phyloP scores from a whole-genome alignment of 2,888 invertebrate species.

The Meiosimyza platycephala region DNA sequence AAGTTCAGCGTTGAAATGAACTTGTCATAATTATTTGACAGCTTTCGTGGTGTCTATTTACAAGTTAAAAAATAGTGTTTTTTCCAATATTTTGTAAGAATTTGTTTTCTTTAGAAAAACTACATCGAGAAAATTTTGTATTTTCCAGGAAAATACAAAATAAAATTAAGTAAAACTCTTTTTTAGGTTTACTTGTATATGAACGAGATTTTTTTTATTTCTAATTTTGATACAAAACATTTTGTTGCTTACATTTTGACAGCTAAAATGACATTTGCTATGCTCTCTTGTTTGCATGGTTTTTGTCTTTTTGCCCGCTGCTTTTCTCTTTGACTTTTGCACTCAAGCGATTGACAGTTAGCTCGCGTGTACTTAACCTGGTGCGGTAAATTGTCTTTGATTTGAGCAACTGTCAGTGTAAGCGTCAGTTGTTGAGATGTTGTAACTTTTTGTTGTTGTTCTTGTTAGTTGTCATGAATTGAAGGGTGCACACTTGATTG shows the following conservation, averaged over 20 bases:
- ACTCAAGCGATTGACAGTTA: conserved; percentile 22
- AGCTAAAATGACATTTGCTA: conserved; percentile 40
- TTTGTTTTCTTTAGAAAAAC: conserved; percentile 30
- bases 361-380: conserved; percentile 13
- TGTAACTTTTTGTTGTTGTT: background rate
- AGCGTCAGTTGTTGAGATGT: conserved; percentile 1
- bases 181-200: background rate
- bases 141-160: conserved; percentile 35
- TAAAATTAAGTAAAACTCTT: conserved; percentile 2
- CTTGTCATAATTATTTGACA: conserved; percentile 65
- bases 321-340: conserved; percentile 2
- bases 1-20: conserved; percentile 56
- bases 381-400: conserved; percentile 34
- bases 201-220: background rate
- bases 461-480: background rate
- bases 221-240: conserved; percentile 36
- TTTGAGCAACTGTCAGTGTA: conserved; percentile 16
- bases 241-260: conserved; percentile 38
- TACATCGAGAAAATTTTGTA: conserved; percentile 10
- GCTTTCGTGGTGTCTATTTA: conserved; percentile 36
- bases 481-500: background rate
- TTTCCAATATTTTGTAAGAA: background rate
- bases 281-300: background rate
- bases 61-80: background rate
- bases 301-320: background rate